These are phyloP conservation scores for Molossus molossus DNA, from an alignment of 2,797 vertebrate genomes.

Conservation along the genomic window DNA sequence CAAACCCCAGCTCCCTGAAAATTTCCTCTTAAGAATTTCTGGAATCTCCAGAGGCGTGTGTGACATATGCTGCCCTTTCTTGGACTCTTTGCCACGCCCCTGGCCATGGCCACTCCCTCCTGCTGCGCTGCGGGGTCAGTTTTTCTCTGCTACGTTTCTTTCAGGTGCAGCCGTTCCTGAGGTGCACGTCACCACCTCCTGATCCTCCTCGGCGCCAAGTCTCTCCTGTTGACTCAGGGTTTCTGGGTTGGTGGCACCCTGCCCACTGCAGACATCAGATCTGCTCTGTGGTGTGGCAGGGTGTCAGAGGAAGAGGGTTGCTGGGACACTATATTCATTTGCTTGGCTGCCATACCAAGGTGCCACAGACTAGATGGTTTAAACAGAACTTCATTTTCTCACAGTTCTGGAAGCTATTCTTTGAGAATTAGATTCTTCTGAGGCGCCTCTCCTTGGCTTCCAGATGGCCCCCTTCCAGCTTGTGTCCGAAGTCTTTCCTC, in stretches of 20 bases:
- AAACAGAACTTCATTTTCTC: neutral
- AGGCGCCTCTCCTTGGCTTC: neutral
- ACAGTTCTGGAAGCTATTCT: neutral
- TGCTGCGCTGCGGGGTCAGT: neutral
- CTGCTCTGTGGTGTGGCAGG: neutral
- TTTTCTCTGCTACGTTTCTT: neutral
- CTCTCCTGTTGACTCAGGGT: neutral
- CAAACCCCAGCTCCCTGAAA: slow-evolving; percentile 5
- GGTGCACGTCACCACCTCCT: too few relatives aligned
- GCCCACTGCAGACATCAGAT: neutral
- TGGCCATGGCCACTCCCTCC: neutral
- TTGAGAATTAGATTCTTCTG: neutral
- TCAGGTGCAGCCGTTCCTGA: neutral
- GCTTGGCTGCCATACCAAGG: neutral
- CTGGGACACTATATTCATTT: neutral
- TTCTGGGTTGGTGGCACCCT: neutral
- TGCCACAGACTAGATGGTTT: neutral
- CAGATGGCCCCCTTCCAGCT: neutral
- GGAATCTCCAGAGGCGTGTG: neutral
- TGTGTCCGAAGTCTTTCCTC: neutral
- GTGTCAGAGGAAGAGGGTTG: neutral
- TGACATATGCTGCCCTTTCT: neutral
- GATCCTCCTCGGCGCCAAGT: too few relatives aligned
- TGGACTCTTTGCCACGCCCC: too few relatives aligned
- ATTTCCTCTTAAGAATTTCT: neutral